Evolutionary conservation across 2,888 invertebrate species (phyloP), one percentile per base, ranked within the genome.

Genomic region (Theretra japonica): DNA sequence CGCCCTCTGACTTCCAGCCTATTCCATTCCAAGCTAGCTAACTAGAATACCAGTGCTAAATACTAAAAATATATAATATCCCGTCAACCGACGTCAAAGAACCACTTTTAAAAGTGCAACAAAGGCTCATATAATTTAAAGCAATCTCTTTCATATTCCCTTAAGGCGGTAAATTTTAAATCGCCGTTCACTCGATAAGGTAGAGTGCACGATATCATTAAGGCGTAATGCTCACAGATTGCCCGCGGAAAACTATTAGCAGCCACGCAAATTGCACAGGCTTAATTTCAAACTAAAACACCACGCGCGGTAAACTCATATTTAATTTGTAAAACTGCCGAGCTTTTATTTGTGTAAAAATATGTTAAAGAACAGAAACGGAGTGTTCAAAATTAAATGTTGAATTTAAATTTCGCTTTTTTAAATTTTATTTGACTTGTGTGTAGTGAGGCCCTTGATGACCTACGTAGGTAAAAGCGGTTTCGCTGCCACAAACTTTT

Each of bases 191-290:
- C 71, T 74, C 70, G 75, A 75, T 75, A 75, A 74, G 74, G 62
- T 59, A 74, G 72, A 76, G 73, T 74, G 74, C 75, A 75, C 72
- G 75, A 75, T 70, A 73, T 73, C 72, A 76, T 76, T 76, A 73
- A 28, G 28, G 23, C 30, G 57, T 68, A 68, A 65, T 71, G 56
- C 19, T 28, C 50, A 21, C 53, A 56, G 70, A 21, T 68, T 71
- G 68, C 59, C 58, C 28, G 57, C 21, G 58, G 58, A 71, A 71
- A 68, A 71, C 68, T 71, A 71, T 71, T 71, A 71, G 50, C 23
- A 5, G 17, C 68, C 71, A 53, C 15, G 68, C 25, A 68, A 71
- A 71, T 71, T 71, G 68, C 57, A 50, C 50, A 41, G 23, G n/a
- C 28, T 30, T 60, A 19, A n/a, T 19, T n/a, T 60, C n/a, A 48